Conservation (phyloP, 2,113 vertebrate species). For the Hepsetus odoe region DNA sequence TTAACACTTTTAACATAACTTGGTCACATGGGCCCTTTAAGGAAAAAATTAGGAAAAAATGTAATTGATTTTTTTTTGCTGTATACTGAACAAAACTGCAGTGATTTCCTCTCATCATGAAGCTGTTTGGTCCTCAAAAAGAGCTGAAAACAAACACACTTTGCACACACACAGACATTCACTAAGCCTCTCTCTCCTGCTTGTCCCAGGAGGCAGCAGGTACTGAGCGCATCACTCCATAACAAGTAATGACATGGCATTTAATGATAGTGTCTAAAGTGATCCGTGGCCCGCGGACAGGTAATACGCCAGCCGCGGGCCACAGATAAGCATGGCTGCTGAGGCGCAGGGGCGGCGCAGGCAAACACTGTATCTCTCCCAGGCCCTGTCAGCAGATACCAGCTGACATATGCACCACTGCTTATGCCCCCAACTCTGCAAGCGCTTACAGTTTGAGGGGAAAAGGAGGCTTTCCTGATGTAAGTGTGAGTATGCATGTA, state of each 20-base stretch:
- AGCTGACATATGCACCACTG: slow-evolving; percentile 86
- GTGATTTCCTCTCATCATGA: not conserved
- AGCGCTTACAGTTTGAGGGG: slow-evolving; percentile 70
- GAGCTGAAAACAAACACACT: not conserved
- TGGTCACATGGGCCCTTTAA: no score
- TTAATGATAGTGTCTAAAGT: slow-evolving; percentile 99
- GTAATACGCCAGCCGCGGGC: slow-evolving; percentile 89
- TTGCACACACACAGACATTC: not conserved
- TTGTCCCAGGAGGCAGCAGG: slow-evolving; percentile 84
- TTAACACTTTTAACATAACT: no score
- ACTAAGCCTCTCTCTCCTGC: slow-evolving; percentile 68
- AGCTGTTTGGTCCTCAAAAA: not conserved
- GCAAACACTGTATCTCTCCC: slow-evolving; percentile 82
- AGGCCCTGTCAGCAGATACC: slow-evolving; percentile 87
- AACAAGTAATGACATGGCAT: slow-evolving; percentile 99
- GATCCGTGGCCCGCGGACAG: slow-evolving; percentile 89
- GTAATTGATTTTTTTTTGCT: no score
- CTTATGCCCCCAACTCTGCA: slow-evolving; percentile 71
- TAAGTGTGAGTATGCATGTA: slow-evolving; percentile 62
- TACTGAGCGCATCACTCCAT: slow-evolving; percentile 90
- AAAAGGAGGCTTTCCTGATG: slow-evolving; percentile 69
- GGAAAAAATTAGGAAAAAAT: no score
- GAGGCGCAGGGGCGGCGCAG: slow-evolving; percentile 55
- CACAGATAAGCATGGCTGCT: slow-evolving; percentile 90
- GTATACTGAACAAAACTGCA: not conserved